Evolutionary conservation across 2,113 vertebrate species (phyloP), one percentile per base, ranked within the genome.

Genomic region (Thunnus maccoyii): DNA sequence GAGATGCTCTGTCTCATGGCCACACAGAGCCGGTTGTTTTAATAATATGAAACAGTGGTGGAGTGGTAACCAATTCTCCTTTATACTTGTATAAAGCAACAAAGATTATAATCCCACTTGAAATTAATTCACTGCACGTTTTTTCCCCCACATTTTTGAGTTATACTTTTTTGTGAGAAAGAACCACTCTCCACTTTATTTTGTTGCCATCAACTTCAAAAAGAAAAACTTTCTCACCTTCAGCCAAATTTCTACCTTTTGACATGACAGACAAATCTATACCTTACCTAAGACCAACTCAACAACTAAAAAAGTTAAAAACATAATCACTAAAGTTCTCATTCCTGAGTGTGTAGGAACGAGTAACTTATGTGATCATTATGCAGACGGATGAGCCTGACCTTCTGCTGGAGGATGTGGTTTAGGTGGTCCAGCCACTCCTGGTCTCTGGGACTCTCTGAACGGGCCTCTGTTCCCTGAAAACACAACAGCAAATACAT

Each of bases 351-450:
- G 16, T 48, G 54, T 25, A 68, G 51, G 41, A 41, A 47, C 30
- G 15, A 54, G n/a, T 20, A 36, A 57, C 30, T 30, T 76, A 12
- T 76, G 15, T 62, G 27, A 69, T 62, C 15, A 32, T 57, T 52
- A 55, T 63, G 36, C 8, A 54, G 15, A 52, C 20, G 13, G 3
- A n/a, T 63, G 73, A 82, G 47, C 0, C 85, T 86, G 44, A 98
- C 97, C 97, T 98, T 95, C 91, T 96, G 95, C 92, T 97, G 96
- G 72, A 96, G 94, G 91, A 98, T 95, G 84, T 94, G 94, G 87
- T 94, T 92, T 71, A 98, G 78, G 30, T 95, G 91, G 25, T 94
- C 88, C 81, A 97, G 89, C 96, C 97, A 99, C 80, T 96, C 94
- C 82, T 94, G 93, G 86, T 97, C 95, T 94, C 93, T 20, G 72